These are phyloP conservation scores for Ametastegia equiseti DNA, from an alignment of 2,888 invertebrate species.

Conservation along the genomic window DNA sequence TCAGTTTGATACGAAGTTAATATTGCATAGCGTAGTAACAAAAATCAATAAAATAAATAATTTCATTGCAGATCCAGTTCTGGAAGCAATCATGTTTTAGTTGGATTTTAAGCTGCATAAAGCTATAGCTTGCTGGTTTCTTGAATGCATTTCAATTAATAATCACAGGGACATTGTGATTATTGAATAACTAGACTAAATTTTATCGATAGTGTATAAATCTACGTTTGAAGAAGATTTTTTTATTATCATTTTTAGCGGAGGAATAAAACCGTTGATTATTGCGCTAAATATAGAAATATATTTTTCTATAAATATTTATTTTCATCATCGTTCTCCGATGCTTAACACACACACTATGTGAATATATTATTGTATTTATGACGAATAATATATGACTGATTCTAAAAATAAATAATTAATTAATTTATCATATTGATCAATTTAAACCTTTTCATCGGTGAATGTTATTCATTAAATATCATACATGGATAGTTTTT, in stretches of 20 bases:
- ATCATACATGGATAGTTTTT: constrained; percentile 27
- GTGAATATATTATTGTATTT: constrained; percentile 22
- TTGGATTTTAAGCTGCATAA: not conserved
- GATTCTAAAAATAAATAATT: constrained; percentile 27
- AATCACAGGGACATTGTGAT: not conserved
- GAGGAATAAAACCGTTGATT: constrained; percentile 22
- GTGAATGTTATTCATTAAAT: constrained; percentile 10
- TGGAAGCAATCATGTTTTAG: not conserved
- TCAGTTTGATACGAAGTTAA: constrained; percentile 12
- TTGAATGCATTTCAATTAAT: not conserved
- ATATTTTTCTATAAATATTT: constrained; percentile 32
- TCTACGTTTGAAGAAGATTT: constrained; percentile 3
- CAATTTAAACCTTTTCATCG: not conserved
- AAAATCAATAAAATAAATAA: constrained; percentile 9
- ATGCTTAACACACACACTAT: constrained; percentile 31
- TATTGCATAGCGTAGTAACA: not conserved
- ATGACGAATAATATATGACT: constrained; percentile 9
- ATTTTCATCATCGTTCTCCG: constrained; percentile 16
- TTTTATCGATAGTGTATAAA: not conserved
- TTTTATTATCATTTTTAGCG: constrained; percentile 5
- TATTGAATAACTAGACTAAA: too few relatives aligned
- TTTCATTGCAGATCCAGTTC: constrained; percentile 7
- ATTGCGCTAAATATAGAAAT: constrained; percentile 39
- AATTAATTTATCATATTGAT: constrained; percentile 6
- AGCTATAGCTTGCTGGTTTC: not conserved